phyloP scores from a whole-genome alignment of 2,888 invertebrate genomes.

The Timema podura region DNA sequence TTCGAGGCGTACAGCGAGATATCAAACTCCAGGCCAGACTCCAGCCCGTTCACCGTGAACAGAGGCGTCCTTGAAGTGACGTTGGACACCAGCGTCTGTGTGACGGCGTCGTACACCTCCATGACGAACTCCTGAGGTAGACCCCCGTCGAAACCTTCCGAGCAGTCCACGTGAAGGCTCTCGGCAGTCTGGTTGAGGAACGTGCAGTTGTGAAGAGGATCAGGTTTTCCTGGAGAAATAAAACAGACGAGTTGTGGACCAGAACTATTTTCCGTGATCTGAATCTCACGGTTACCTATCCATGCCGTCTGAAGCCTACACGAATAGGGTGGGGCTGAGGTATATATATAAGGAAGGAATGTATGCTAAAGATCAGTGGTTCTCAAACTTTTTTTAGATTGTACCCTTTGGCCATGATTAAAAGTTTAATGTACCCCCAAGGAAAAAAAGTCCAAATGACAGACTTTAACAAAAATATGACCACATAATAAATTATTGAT shows the following conservation, averaged over 20 bases:
- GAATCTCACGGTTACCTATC: not conserved
- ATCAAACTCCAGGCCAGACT: conserved; percentile 65
- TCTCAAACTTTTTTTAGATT: too few species aligned
- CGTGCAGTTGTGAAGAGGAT: conserved; percentile 67
- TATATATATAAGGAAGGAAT: too few species aligned
- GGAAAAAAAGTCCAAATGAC: too few species aligned
- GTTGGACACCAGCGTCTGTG: conserved; percentile 52
- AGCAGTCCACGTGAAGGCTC: conserved; percentile 66
- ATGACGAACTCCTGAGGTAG: conserved; percentile 68
- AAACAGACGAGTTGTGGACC: not conserved
- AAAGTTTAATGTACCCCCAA: too few species aligned
- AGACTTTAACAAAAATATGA: too few species aligned
- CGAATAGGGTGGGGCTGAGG: not conserved
- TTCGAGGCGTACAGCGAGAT: conserved; percentile 66
- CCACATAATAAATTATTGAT: too few species aligned
- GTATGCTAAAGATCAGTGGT: too few species aligned
- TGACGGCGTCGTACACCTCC: conserved; percentile 58
- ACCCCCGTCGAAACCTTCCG: conserved; percentile 73
- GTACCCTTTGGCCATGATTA: too few species aligned
- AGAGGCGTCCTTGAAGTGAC: conserved; percentile 55
- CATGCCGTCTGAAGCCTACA: not conserved
- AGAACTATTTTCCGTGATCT: not conserved
- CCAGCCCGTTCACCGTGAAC: conserved; percentile 62
- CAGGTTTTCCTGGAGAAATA: conserved; percentile 60
- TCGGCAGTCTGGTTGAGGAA: conserved; percentile 69